A percentile compares a stretch with the other conserved stretches of the same genome.
phyloP scores from a whole-genome alignment of 1,140 invertebrate species.

The Proales similis region DNA sequence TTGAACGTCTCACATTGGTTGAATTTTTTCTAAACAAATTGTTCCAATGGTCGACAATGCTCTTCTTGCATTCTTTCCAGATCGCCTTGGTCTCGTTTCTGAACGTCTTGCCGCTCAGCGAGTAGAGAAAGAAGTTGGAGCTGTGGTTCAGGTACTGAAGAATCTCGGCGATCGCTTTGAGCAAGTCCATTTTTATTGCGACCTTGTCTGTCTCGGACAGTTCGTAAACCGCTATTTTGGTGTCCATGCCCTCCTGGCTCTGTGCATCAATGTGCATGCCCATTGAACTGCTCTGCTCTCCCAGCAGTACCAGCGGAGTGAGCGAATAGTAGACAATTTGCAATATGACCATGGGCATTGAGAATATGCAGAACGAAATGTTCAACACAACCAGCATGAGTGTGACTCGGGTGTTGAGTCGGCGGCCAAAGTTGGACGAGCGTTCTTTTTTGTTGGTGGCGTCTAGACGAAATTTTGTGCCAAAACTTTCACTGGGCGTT shows the following conservation, averaged over 20 bases:
- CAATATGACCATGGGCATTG: conserved; percentile 23
- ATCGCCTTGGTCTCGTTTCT: conserved; percentile 15
- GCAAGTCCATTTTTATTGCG: conserved; percentile 15
- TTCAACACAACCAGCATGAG: conserved; percentile 11
- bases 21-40: too few species aligned
- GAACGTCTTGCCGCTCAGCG: conserved; percentile 2
- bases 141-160: conserved; percentile 35
- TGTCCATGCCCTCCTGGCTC: neutral
- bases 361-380: conserved; percentile 23
- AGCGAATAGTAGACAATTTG: conserved; percentile 28
- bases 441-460: too few species aligned
- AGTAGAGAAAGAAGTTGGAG: conserved; percentile 14
- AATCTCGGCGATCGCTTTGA: conserved; percentile 23
- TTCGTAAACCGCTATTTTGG: conserved; percentile 6
- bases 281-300: too few species aligned
- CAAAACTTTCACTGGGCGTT: too few species aligned
- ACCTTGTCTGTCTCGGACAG: neutral
- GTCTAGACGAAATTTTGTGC: too few species aligned
- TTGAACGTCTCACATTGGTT: too few species aligned
- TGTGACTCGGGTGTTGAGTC: conserved; percentile 3
- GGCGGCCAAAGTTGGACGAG: too few species aligned
- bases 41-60: too few species aligned
- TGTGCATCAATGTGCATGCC: too few species aligned
- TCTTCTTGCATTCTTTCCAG: too few species aligned
- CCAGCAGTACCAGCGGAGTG: neutral